Conservation (phyloP, 2,888 invertebrate genomes). For the Galerucella nymphaeae region DNA sequence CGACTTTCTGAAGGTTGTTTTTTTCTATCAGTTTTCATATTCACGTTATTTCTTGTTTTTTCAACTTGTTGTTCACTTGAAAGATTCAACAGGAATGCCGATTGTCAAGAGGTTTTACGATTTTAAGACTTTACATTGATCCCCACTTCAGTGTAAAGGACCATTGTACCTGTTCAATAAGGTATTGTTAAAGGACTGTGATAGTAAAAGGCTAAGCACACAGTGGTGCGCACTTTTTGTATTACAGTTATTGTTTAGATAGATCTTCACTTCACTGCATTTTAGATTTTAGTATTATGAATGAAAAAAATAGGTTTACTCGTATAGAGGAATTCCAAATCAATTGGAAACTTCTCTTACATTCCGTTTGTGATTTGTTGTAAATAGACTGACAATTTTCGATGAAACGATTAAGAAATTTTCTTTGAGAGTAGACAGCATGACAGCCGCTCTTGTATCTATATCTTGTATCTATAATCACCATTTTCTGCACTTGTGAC, state of each 20-base stretch:
- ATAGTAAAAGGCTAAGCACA: constrained; percentile 13
- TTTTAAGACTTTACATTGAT: constrained; percentile 34
- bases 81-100: constrained; percentile 31
- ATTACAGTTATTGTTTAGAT: not conserved
- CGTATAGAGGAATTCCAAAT: no score
- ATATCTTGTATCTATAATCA: no score
- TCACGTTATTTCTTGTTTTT: constrained; percentile 21
- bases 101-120: constrained; percentile 22
- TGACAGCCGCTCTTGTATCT: no score
- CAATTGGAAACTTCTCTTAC: no score
- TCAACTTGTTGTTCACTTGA: constrained; percentile 11
- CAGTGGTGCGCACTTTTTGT: constrained; percentile 14
- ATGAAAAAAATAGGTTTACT: no score
- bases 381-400: no score
- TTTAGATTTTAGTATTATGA: no score
- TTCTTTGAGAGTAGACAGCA: no score
- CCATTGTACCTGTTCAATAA: constrained; percentile 40
- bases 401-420: no score
- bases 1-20: constrained; percentile 57
- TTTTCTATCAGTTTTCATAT: constrained; percentile 35
- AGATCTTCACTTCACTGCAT: no score
- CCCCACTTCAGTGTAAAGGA: constrained; percentile 32
- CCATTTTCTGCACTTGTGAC: no score
- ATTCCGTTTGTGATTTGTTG: no score
- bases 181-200: constrained; percentile 21